These are phyloP conservation scores for Eledona agricola DNA, from an alignment of 2,888 invertebrate genomes.

Conservation along the genomic window DNA sequence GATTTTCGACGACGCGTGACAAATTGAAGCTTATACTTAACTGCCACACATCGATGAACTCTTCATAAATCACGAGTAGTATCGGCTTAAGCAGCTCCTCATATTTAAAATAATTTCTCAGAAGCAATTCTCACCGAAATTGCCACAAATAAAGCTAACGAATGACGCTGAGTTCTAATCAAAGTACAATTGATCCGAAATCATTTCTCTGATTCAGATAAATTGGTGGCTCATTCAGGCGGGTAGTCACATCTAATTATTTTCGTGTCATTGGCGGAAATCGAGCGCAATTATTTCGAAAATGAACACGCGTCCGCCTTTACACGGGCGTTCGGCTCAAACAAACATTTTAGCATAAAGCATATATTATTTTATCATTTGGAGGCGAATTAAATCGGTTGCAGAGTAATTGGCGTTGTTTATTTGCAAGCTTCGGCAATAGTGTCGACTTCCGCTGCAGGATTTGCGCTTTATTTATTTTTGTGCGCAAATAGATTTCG, in stretches of 20 bases:
- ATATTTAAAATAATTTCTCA: conserved; percentile 1
- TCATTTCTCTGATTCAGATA: conserved; percentile 7
- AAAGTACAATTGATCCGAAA: conserved; percentile 17
- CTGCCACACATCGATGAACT: conserved; percentile 24
- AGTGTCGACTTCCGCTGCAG: conserved; percentile 7
- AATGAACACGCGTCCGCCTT: conserved; percentile 4
- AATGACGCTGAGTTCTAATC: neutral
- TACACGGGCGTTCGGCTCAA: neutral
- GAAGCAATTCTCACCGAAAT: neutral
- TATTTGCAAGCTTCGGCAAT: conserved; percentile 4
- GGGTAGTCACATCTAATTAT: conserved; percentile 19
- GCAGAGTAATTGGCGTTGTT: neutral
- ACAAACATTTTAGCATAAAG: conserved; percentile 1
- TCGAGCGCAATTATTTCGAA: conserved; percentile 12
- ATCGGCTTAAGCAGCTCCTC: neutral
- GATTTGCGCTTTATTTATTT: conserved; percentile 19
- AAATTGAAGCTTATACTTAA: conserved; percentile 36
- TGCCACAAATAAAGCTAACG: conserved; percentile 15
- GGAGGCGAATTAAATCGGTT: conserved; percentile 4
- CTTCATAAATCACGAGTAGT: conserved; percentile 12
- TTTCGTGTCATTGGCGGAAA: conserved; percentile 6
- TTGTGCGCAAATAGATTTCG: conserved; percentile 26
- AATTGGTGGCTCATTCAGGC: conserved; percentile 13
- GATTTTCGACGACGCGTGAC: conserved; percentile 37
- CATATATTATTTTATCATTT: conserved; percentile 4